These are phyloP conservation scores for Nyctereutes procyonoides DNA, from an alignment of 2,113 vertebrate species.

Conservation along the genomic window DNA sequence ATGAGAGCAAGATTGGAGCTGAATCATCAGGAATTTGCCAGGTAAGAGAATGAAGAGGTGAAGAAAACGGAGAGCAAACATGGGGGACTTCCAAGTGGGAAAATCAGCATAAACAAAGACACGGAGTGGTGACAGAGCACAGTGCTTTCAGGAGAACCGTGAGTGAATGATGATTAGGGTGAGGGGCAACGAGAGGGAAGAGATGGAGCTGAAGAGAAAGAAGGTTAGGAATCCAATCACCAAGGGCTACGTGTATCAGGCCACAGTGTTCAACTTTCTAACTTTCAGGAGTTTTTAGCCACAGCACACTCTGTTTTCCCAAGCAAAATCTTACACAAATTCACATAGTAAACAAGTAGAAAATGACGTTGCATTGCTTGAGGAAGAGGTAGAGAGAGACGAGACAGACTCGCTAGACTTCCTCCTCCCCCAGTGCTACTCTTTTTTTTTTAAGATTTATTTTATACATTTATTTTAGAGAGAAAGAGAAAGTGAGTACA, in stretches of 20 bases:
- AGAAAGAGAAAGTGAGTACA: too few relatives aligned
- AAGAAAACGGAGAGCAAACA: background rate
- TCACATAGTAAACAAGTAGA: background rate
- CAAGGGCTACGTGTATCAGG: background rate
- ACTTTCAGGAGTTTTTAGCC: conserved; percentile 3
- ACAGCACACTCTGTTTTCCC: background rate
- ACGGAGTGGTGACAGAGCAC: rapidly evolving
- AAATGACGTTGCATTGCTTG: background rate
- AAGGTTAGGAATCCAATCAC: background rate
- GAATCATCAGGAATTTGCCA: background rate
- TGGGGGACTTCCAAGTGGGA: background rate
- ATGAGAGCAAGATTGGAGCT: background rate
- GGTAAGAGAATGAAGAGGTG: background rate
- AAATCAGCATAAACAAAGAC: background rate
- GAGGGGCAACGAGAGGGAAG: background rate
- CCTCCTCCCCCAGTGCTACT: background rate
- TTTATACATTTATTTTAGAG: too few relatives aligned
- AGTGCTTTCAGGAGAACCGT: background rate
- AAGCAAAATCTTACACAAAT: background rate
- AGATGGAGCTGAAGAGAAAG: background rate
- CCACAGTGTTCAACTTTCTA: background rate
- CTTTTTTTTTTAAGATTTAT: too few relatives aligned
- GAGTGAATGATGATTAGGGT: background rate
- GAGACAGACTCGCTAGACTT: background rate
- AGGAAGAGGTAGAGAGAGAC: background rate